phyloP scores from a whole-genome alignment of 2,888 invertebrate species.

The Pyrgus malvae region DNA sequence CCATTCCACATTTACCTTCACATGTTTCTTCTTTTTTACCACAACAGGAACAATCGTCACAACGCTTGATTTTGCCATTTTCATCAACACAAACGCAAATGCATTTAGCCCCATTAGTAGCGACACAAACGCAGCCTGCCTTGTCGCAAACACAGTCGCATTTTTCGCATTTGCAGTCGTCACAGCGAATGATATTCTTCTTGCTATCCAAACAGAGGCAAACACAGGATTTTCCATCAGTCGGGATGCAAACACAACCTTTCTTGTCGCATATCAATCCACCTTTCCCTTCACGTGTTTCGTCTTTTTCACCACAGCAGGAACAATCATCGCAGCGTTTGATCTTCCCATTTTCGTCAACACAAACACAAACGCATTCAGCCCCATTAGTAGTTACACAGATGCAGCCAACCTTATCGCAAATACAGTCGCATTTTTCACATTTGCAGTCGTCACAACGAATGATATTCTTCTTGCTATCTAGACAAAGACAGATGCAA shows the following conservation, averaged over 20 bases:
- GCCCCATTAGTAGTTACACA: slow-evolving; percentile 42
- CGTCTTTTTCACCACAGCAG: slow-evolving; percentile 30
- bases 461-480: slow-evolving; percentile 37
- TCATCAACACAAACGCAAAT: slow-evolving; percentile 37
- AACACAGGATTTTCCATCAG: slow-evolving; percentile 41
- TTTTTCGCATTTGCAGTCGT: slow-evolving; percentile 42
- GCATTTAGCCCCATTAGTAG: slow-evolving; percentile 39
- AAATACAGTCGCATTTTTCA: slow-evolving; percentile 33
- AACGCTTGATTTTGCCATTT: slow-evolving; percentile 37
- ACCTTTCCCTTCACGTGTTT: no score
- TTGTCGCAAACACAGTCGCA: slow-evolving; percentile 32
- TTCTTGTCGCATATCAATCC: slow-evolving; percentile 32
- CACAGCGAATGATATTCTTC: slow-evolving; percentile 38
- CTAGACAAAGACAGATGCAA: slow-evolving; percentile 43
- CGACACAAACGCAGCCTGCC: slow-evolving; percentile 40
- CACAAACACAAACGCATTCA: slow-evolving; percentile 38
- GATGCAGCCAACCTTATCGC: slow-evolving; percentile 34
- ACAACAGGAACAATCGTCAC: slow-evolving; percentile 43
- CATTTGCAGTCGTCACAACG: slow-evolving; percentile 44
- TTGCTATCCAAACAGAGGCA: slow-evolving; percentile 40
- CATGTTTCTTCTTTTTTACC: slow-evolving; percentile 4
- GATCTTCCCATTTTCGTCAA: slow-evolving; percentile 35
- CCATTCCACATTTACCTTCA: background rate
- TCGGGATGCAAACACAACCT: slow-evolving; percentile 41
- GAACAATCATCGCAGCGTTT: slow-evolving; percentile 41